Evolutionary conservation across 2,888 invertebrate species (phyloP).

Genomic region (Ornithoptera alexandrae): DNA sequence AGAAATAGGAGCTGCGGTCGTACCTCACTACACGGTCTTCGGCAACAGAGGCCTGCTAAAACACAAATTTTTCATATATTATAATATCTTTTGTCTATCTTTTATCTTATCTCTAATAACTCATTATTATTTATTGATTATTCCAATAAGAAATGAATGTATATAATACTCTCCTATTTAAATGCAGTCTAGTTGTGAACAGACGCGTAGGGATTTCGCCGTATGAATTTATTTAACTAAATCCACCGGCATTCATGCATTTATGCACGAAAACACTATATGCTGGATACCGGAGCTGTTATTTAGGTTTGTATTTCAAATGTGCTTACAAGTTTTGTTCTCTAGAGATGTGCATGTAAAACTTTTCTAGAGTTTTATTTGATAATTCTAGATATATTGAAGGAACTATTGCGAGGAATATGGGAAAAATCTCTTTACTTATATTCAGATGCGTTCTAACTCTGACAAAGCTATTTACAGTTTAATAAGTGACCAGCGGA

Average conservation of each 20-base stretch:
- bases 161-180: not conserved
- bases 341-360: slow-evolving; percentile 10
- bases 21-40: too few species aligned
- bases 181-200: slow-evolving; percentile 15
- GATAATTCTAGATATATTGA: not conserved
- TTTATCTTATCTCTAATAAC: not conserved
- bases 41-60: too few species aligned
- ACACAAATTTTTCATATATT: too few species aligned
- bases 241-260: slow-evolving; percentile 21
- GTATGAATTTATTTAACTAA: slow-evolving; percentile 25
- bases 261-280: slow-evolving; percentile 23
- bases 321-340: slow-evolving; percentile 22
- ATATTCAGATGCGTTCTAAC: not conserved
- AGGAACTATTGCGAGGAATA: not conserved
- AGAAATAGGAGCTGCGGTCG: too few species aligned
- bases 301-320: slow-evolving; percentile 20
- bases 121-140: not conserved
- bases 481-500: slow-evolving; percentile 12
- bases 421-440: too few species aligned
- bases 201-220: slow-evolving; percentile 14
- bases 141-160: not conserved
- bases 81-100: too few species aligned
- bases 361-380: not conserved
- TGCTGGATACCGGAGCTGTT: slow-evolving; percentile 13
- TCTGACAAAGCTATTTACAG: slow-evolving; percentile 16